phyloP scores from a whole-genome alignment of 2,113 vertebrate genomes.

The Epinephelus fuscoguttatus region DNA sequence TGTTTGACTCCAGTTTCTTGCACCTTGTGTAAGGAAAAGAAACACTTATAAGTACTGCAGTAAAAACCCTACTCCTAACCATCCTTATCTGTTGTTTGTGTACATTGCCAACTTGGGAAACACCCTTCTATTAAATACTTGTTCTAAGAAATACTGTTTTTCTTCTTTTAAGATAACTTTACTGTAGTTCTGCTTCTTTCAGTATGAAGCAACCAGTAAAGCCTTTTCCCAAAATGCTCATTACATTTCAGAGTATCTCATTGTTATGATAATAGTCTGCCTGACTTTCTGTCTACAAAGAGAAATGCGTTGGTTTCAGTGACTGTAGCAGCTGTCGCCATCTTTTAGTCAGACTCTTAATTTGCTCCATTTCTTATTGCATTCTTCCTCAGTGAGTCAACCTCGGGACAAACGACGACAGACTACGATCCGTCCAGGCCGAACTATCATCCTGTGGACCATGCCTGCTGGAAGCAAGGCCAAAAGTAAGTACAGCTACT shows the following conservation, averaged over 20 bases:
- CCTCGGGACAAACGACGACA: constrained; percentile 19
- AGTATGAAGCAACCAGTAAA: neutral
- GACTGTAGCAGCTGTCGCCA: constrained; percentile 21
- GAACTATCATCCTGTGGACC: constrained; percentile 87
- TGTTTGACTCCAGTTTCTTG: neutral
- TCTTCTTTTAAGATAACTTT: constrained; percentile 1
- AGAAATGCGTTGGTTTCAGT: neutral
- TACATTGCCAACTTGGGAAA: neutral
- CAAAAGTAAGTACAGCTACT: constrained; percentile 82
- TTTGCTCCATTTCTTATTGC: neutral
- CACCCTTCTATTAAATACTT: neutral
- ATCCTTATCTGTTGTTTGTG: neutral
- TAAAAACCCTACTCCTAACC: neutral
- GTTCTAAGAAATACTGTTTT: neutral
- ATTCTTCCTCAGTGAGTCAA: constrained; percentile 68
- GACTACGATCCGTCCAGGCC: constrained; percentile 86
- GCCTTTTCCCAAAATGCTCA: neutral
- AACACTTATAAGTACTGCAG: neutral
- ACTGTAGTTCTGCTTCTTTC: neutral
- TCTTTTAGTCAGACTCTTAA: neutral
- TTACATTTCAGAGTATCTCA: neutral
- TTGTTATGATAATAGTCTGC: constrained; percentile 21
- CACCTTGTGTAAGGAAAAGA: neutral
- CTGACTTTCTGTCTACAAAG: constrained; percentile 24
- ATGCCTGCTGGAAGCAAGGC: constrained; percentile 89